These are phyloP conservation scores for Heteronetta atricapilla DNA, from an alignment of 2,113 vertebrate species.

Conservation along the genomic window DNA sequence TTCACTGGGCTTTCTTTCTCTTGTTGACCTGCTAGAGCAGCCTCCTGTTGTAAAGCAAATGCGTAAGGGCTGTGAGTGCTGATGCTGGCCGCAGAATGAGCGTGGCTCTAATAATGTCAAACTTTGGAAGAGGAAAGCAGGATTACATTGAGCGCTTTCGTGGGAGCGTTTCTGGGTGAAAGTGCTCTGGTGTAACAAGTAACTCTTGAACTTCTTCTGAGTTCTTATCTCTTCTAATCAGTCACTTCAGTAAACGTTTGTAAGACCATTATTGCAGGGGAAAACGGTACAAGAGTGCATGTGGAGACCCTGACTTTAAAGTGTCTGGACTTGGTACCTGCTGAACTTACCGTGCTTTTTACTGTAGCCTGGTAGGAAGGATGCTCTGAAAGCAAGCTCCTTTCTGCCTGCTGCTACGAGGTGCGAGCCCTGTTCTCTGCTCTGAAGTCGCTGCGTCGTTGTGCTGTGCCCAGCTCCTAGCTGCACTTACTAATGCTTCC, in stretches of 20 bases:
- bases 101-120: accelerated
- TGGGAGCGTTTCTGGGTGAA: neutral
- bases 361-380: neutral
- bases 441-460: neutral
- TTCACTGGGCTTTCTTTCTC: neutral
- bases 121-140: neutral
- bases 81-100: neutral
- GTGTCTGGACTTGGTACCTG: accelerated
- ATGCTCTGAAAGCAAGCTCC: accelerated
- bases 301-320: neutral
- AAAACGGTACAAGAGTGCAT: neutral
- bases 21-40: accelerated
- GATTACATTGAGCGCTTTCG: accelerated
- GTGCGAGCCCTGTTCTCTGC: accelerated
- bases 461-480: neutral
- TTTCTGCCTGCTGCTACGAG: neutral
- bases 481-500: neutral
- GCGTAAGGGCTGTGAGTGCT: neutral
- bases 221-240: neutral
- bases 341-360: neutral
- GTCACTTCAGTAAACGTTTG: accelerated
- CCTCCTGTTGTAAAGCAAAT: accelerated
- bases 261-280: neutral
- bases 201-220: neutral
- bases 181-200: accelerated